Percentiles rank a stretch among this genome's conserved stretches.
Evolutionary conservation across 2,888 invertebrate genomes (phyloP).

Genomic region (Cosmia pyralina): DNA sequence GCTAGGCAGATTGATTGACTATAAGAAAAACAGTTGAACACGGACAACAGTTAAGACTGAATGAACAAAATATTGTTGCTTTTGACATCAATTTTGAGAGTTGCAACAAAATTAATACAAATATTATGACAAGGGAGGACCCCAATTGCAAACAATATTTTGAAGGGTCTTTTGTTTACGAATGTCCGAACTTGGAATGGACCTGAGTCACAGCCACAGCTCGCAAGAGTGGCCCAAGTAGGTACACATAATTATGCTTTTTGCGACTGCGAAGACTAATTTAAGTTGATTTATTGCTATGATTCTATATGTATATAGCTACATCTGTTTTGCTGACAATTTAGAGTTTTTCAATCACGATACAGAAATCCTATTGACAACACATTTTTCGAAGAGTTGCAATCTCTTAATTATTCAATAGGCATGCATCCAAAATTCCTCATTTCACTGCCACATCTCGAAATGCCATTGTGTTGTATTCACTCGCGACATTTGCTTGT

Average conservation of each 20-base stretch:
- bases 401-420: background rate
- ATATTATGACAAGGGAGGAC: conserved; percentile 22
- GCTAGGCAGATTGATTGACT: too few relatives aligned
- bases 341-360: background rate
- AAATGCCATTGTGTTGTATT: conserved; percentile 69
- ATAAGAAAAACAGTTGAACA: background rate
- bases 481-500: conserved; percentile 70
- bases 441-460: conserved; percentile 24
- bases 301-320: background rate
- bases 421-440: conserved; percentile 19
- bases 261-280: background rate
- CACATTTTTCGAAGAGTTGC: background rate
- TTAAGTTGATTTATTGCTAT: background rate
- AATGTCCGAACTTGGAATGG: conserved; percentile 21
- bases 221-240: background rate
- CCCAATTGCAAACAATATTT: conserved; percentile 48
- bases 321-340: background rate
- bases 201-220: conserved; percentile 26
- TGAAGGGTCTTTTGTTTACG: conserved; percentile 40
- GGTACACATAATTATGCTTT: conserved; percentile 4
- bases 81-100: background rate
- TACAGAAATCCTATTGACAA: background rate
- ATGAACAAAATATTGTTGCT: conserved; percentile 5
- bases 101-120: conserved; percentile 23
- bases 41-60: background rate